Evolutionary conservation across 2,888 invertebrate species (phyloP).

Genomic region (Drosophila longiperda): DNA sequence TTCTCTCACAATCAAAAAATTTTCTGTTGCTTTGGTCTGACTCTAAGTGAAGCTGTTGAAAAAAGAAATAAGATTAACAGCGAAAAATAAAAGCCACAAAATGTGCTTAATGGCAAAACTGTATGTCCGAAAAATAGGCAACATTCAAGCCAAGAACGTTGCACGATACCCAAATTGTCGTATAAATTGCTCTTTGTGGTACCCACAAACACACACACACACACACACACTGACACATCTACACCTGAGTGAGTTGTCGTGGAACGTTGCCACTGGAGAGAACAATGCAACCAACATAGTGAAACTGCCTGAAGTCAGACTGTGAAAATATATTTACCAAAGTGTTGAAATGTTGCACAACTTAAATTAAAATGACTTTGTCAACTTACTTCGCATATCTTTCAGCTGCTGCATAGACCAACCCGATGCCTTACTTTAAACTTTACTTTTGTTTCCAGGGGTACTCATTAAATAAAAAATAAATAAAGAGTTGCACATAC

Average conservation of each 20-base stretch:
- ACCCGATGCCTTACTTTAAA: background rate
- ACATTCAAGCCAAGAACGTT: constrained; percentile 46
- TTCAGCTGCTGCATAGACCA: background rate
- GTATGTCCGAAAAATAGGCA: constrained; percentile 29
- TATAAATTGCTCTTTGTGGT: constrained; percentile 21
- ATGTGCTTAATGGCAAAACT: constrained; percentile 20
- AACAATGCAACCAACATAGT: constrained; percentile 23
- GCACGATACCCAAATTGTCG: constrained; percentile 29
- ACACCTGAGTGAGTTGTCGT: constrained; percentile 13
- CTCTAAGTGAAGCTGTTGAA: constrained; percentile 26
- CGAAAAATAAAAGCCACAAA: constrained; percentile 35
- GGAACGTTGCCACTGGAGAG: constrained; percentile 13
- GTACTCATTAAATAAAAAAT: constrained; percentile 16
- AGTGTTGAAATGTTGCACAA: constrained; percentile 80
- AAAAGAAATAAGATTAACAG: constrained; percentile 42
- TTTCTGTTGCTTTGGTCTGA: background rate
- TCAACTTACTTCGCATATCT: constrained; percentile 50
- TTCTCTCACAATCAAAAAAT: constrained; percentile 10
- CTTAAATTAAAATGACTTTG: constrained; percentile 81
- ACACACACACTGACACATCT: constrained; percentile 5
- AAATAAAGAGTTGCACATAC: constrained; percentile 35
- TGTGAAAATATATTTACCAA: constrained; percentile 67
- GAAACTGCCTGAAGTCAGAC: constrained; percentile 53
- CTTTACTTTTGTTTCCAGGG: constrained; percentile 21
- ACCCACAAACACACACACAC: constrained; percentile 5